phyloP scores from a whole-genome alignment of 2,797 vertebrate species.

The Danio choprae region DNA sequence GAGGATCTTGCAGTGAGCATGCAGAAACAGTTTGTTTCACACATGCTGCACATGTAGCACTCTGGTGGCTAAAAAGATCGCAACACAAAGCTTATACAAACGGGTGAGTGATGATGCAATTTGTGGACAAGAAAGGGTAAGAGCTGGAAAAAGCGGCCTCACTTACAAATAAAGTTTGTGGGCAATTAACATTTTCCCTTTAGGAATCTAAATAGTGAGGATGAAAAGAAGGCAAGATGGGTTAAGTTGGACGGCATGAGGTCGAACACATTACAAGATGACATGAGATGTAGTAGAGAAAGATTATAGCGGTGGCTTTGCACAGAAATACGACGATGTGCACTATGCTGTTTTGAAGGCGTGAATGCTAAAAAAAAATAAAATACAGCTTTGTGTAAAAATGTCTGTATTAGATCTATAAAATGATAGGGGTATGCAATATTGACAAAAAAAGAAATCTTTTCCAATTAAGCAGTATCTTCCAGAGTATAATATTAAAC shows the following conservation, averaged over 20 bases:
- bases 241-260: constrained; percentile 58
- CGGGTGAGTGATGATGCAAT: constrained; percentile 66
- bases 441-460: too few species aligned
- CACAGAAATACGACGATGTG: not conserved
- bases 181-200: constrained; percentile 91
- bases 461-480: too few species aligned
- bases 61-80: constrained; percentile 41
- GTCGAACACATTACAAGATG: constrained; percentile 34
- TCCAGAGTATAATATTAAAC: too few species aligned
- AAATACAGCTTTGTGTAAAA: not conserved
- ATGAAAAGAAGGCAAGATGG: constrained; percentile 69
- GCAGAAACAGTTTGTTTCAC: constrained; percentile 45
- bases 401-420: too few species aligned
- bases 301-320: not conserved
- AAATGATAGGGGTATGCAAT: too few species aligned
- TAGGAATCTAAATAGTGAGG: constrained; percentile 91
- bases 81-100: constrained; percentile 50
- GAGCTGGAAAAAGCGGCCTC: constrained; percentile 70
- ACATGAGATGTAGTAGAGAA: constrained; percentile 43
- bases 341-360: not conserved
- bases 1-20: constrained; percentile 55
- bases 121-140: constrained; percentile 66
- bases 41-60: constrained; percentile 51
- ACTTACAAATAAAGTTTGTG: constrained; percentile 96
- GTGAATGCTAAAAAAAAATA: not conserved